Conservation (phyloP, 2,113 vertebrate species). For the Ailuropoda melanoleuca region DNA sequence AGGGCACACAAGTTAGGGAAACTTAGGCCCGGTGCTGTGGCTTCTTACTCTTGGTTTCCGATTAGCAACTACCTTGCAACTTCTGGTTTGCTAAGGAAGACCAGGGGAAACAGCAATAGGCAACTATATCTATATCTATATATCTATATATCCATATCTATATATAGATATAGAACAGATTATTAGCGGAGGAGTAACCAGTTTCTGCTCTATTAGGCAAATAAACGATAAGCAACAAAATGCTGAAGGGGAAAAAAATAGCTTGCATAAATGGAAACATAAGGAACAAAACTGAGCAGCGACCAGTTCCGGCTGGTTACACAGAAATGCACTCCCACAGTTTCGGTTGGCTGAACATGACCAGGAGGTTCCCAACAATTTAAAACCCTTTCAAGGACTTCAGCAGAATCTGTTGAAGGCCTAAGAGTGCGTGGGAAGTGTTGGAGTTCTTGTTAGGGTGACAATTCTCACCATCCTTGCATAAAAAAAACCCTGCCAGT, state of each 20-base stretch:
- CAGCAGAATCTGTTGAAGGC: not conserved
- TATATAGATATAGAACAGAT: not conserved
- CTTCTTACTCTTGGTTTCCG: not conserved
- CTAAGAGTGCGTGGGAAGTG: not conserved
- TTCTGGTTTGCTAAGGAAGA: not conserved
- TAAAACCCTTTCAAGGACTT: not conserved
- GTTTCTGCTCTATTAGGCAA: not conserved
- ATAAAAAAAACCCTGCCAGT: not conserved
- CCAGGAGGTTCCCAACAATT: not conserved
- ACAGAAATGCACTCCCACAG: constrained; percentile 27
- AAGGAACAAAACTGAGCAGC: not conserved
- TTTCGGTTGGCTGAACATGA: not conserved
- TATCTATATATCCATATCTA: too few species aligned
- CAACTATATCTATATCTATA: too few species aligned
- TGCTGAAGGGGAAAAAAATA: not conserved
- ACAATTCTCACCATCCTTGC: not conserved
- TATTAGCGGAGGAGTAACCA: not conserved
- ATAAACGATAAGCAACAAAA: constrained; percentile 2
- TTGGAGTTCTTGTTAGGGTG: not conserved
- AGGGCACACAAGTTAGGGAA: not conserved
- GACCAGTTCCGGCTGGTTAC: not conserved
- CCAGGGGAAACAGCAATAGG: not conserved
- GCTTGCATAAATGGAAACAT: constrained; percentile 54
- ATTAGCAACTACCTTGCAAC: not conserved
- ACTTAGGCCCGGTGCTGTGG: not conserved